Conservation (phyloP, 2,888 invertebrate genomes). For the Ophion costatus region DNA sequence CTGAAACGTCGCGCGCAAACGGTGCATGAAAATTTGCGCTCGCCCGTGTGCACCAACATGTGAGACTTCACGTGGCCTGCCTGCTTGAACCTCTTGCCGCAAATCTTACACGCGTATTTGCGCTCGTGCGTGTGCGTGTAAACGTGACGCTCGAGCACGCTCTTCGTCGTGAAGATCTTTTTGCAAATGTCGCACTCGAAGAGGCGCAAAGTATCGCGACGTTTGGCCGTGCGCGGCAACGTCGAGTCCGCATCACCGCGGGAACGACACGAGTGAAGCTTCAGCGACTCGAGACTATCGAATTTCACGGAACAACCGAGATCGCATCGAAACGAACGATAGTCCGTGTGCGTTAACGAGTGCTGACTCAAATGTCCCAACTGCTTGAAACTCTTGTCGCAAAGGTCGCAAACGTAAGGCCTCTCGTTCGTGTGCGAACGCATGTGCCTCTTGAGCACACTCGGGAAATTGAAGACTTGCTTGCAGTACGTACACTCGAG, state of each 20-base stretch:
- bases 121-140: slow-evolving; percentile 84
- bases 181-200: slow-evolving; percentile 84
- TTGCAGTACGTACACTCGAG: slow-evolving; percentile 75
- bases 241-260: background rate
- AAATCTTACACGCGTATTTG: slow-evolving; percentile 83
- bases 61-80: slow-evolving; percentile 84
- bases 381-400: slow-evolving; percentile 78
- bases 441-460: slow-evolving; percentile 77
- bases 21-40: slow-evolving; percentile 84
- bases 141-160: slow-evolving; percentile 84
- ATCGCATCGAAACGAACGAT: slow-evolving; percentile 74
- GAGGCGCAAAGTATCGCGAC: slow-evolving; percentile 71
- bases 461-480: slow-evolving; percentile 77
- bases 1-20: slow-evolving; percentile 85
- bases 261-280: slow-evolving; percentile 68
- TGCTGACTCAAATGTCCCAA: slow-evolving; percentile 78
- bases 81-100: slow-evolving; percentile 84
- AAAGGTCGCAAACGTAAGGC: slow-evolving; percentile 76
- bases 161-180: slow-evolving; percentile 84
- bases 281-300: slow-evolving; percentile 73
- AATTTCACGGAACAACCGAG: slow-evolving; percentile 73
- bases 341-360: slow-evolving; percentile 76
- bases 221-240: slow-evolving; percentile 66
- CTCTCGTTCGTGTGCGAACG: slow-evolving; percentile 78
- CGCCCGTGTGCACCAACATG: slow-evolving; percentile 84